Conservation (phyloP, 2,797 vertebrate genomes). For the Sebastes nivosus region DNA sequence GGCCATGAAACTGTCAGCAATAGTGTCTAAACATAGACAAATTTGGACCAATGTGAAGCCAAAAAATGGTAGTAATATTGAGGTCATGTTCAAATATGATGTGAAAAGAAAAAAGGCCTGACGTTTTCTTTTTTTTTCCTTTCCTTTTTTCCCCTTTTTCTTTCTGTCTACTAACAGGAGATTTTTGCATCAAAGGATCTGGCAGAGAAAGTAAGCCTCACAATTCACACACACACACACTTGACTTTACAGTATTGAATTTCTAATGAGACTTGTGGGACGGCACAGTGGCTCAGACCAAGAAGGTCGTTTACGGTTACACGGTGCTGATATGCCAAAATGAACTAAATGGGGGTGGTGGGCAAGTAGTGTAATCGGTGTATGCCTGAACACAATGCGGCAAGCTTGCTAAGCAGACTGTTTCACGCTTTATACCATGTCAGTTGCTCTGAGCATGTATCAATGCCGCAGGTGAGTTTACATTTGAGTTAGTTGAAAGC, state of each 20-base stretch:
- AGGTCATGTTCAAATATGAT: background rate
- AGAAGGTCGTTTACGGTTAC: background rate
- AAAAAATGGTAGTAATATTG: background rate
- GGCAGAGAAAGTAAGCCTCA: conserved; percentile 78
- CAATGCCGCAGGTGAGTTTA: too few species aligned
- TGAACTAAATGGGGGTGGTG: too few species aligned
- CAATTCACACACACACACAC: background rate
- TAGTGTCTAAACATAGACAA: background rate
- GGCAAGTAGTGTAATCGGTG: too few species aligned
- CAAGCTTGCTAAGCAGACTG: too few species aligned
- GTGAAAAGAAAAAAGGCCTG: background rate
- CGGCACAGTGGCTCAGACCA: background rate
- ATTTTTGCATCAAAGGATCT: conserved; percentile 75
- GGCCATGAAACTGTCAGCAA: conserved; percentile 6
- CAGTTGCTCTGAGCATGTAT: too few species aligned
- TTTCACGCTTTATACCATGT: too few species aligned
- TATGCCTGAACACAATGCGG: too few species aligned
- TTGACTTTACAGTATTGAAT: conserved; percentile 14
- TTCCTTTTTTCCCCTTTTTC: background rate
- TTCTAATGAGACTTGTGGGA: conserved; percentile 19
- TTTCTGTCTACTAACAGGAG: conserved; percentile 58
- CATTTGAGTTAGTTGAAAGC: too few species aligned
- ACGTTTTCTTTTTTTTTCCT: background rate
- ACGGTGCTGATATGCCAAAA: too few species aligned
- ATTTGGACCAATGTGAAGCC: background rate